phyloP scores from a whole-genome alignment of 53 echinoderm and acorn worm species.

The Holothuria scabra region DNA sequence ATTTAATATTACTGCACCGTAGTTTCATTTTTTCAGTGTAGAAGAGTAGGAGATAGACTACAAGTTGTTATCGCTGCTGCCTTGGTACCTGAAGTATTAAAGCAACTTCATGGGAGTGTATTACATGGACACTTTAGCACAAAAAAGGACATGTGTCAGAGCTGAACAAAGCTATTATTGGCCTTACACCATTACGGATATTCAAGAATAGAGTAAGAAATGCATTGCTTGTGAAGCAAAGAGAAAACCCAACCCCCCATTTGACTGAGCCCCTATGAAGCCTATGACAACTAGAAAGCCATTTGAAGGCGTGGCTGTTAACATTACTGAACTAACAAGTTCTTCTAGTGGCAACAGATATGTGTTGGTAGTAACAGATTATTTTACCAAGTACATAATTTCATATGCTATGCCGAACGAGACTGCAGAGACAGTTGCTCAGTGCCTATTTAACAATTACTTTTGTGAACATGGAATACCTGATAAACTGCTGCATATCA shows the following conservation, averaged over 20 bases:
- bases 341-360: conserved; percentile 49
- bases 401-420: conserved; percentile 16
- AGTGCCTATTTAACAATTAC: conserved; percentile 53
- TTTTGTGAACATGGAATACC: conserved; percentile 55
- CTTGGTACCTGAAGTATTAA: conserved; percentile 36
- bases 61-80: conserved; percentile 25
- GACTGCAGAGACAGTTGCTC: conserved; percentile 1
- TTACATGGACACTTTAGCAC: neutral
- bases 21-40: neutral
- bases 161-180: conserved; percentile 42
- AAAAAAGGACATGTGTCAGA: too few relatives aligned
- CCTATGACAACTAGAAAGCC: conserved; percentile 24
- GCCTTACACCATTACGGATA: conserved; percentile 53
- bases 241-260: conserved; percentile 44
- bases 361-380: conserved; percentile 62
- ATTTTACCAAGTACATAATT: conserved; percentile 63
- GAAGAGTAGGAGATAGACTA: neutral
- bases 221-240: conserved; percentile 56
- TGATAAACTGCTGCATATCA: conserved; percentile 42
- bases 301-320: conserved; percentile 56
- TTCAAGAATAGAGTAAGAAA: conserved; percentile 36
- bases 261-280: conserved; percentile 42
- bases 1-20: too few relatives aligned
- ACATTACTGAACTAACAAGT: conserved; percentile 53
- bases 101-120: conserved; percentile 7